Base-by-base conservation (phyloP, 2,113 vertebrate genomes). In the Zootoca vivipara region DNA sequence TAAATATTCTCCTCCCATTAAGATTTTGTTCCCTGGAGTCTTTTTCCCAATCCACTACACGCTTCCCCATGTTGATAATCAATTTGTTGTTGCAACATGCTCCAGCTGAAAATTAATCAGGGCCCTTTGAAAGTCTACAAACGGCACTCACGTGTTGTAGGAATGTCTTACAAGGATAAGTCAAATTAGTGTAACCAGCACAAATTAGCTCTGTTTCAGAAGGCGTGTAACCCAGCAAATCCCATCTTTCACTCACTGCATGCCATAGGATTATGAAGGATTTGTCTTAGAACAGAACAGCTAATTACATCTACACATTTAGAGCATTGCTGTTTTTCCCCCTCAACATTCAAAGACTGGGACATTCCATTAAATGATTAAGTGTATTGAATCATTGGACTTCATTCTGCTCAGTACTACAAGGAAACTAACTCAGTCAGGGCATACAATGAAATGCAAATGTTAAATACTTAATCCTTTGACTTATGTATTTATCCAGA, bases 231-330 rank as follows among this genome's bases (percentile, higher is more conserved):
- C 89, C 93, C 92, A 94, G 91, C 62, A 94, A 89, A 93, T 85
- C 73, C 67, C 69, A 86, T 92, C 89, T 86, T 90, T 90, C 87
- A 89, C 79, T 90, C 40, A n/a, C 75, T 74, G 82, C 89, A 62
- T 69, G 2, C 33, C 58, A 0, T 1, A 91, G 90, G 87, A 94
- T 95, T 93, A 93, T 85, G 86, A 92, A 94, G 86, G 91, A 95
- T 95, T 95, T 93, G 87, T 89, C 87, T 85, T 80, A 82, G 91
- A 93, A 94, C 87, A 93, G 93, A 89, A 91, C 89, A 91, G 69
- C 91, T 96, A 94, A 96, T 96, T 93, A 85, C 90, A 94, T 95
- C 95, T 94, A 93, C 87, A 88, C 90, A 91, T 30, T 77, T 64
- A 89, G 81, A 90, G 13, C 22, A 88, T 80, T 94, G 15, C 85